These are phyloP conservation scores for Kuschelorhynchus macadamiae DNA, from an alignment of 2,888 invertebrate species.

Conservation along the genomic window DNA sequence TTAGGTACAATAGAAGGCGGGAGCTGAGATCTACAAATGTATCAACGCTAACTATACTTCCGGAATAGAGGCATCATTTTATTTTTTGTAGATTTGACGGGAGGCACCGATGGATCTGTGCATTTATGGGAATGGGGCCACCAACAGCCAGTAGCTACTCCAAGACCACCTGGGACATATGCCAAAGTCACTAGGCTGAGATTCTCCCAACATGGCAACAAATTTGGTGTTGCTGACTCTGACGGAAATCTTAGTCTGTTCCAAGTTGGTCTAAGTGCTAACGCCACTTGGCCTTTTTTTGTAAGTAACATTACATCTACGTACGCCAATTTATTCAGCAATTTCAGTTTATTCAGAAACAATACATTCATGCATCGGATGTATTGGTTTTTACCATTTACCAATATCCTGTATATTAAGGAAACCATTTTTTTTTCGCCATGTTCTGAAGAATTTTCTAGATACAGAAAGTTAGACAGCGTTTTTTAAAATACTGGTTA, in stretches of 20 bases:
- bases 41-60: no score
- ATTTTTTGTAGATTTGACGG: slow-evolving; percentile 82
- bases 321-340: neutral
- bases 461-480: no score
- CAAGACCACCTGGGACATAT: slow-evolving; percentile 93
- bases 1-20: no score
- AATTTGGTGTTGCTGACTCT: slow-evolving; percentile 98
- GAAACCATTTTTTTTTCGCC: no score
- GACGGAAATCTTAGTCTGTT: slow-evolving; percentile 97
- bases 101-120: slow-evolving; percentile 96
- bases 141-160: slow-evolving; percentile 89
- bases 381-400: no score
- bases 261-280: slow-evolving; percentile 88
- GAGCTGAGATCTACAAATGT: no score
- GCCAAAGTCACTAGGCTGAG: slow-evolving; percentile 96
- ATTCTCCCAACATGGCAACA: slow-evolving; percentile 97
- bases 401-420: no score
- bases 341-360: slow-evolving; percentile 3
- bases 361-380: no score
- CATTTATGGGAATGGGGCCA: slow-evolving; percentile 99
- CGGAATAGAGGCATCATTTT: no score
- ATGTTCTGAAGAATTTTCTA: no score
- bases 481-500: no score
- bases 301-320: slow-evolving; percentile 80
- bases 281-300: slow-evolving; percentile 86